Base-by-base conservation (phyloP, 2,888 invertebrate species). In the Mycalesis mineus region DNA sequence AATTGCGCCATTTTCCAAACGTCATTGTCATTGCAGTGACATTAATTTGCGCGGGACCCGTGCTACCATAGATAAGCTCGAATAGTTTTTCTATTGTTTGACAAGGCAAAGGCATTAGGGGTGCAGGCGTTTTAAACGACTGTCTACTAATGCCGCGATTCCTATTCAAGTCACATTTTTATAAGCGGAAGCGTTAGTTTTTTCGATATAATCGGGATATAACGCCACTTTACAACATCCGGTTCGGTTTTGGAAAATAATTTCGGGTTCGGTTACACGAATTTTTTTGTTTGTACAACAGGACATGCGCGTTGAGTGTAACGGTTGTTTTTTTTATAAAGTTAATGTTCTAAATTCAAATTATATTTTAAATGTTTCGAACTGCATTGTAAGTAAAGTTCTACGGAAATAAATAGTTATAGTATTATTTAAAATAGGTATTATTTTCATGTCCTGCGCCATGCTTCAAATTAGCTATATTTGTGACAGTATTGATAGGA, bases 21-120 rank as follows among this genome's bases (percentile, higher is more conserved):
- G 79, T 84, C 84, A 84, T 73, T 75, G 64, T 84, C 84, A 84
- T 73, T 75, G 64, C 36, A 36, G 45, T 83, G 84, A 84, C 82
- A 73, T 74, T 71, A 66, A 66, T 71, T 70, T 80, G 80, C 68
- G 77, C 80, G 78, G 76, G 76, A 72, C 73, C 68, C 70, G 29
- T 74, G 82, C 73, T 56, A 58, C 73, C 78, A 77, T 72, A 82
- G 84, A 85, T 84, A 85, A 80, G 69, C 65, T 70, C 64, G 68
- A 69, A 71, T 73, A 69, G 63, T 65, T 45, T 68, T 68, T 45
- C 67, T 67, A 62, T 66, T 22, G 22, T 22, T 65, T 61, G 60
- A 59, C 55, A 56, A 60, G 52, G 59, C 59, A 49, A 60, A 62
- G 66, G 60, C 54, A 65, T 59, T 62, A 65, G 63, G 65, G 65